phyloP scores from a whole-genome alignment of 1,140 invertebrate species.

The Cydia strobilella region DNA sequence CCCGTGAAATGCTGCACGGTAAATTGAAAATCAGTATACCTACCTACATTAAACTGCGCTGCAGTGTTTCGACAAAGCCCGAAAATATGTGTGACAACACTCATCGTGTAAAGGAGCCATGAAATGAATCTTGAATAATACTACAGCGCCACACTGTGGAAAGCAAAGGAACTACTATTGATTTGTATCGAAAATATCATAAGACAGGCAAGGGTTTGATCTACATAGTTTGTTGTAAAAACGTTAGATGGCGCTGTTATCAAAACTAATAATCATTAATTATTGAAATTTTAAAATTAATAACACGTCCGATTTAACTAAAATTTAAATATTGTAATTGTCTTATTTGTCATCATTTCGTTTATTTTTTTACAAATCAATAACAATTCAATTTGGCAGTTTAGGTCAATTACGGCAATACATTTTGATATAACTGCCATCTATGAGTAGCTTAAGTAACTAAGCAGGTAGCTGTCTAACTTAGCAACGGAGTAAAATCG shows the following conservation, averaged over 20 bases:
- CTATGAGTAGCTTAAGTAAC: neutral
- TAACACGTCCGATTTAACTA: too few relatives aligned
- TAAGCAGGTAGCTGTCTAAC: neutral
- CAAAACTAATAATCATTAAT: neutral
- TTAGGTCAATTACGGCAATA: too few relatives aligned
- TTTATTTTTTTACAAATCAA: too few relatives aligned
- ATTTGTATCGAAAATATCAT: neutral
- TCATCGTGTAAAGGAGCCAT: too few relatives aligned
- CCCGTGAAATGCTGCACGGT: constrained; percentile 16
- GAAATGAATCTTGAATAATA: neutral
- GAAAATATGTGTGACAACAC: neutral
- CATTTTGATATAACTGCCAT: neutral
- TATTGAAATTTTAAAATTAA: neutral
- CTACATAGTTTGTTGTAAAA: neutral
- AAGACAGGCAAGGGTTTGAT: neutral
- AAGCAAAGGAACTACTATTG: neutral
- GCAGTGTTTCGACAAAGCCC: neutral
- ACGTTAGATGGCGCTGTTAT: neutral
- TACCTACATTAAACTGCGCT: neutral
- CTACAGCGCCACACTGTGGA: neutral
- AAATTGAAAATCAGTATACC: constrained; percentile 32
- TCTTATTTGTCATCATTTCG: too few relatives aligned
- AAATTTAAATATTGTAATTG: too few relatives aligned
- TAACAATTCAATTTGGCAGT: too few relatives aligned
- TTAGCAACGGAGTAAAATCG: neutral